Base-by-base conservation (phyloP, 2,797 vertebrate genomes). In the Micromesistius poutassou region DNA sequence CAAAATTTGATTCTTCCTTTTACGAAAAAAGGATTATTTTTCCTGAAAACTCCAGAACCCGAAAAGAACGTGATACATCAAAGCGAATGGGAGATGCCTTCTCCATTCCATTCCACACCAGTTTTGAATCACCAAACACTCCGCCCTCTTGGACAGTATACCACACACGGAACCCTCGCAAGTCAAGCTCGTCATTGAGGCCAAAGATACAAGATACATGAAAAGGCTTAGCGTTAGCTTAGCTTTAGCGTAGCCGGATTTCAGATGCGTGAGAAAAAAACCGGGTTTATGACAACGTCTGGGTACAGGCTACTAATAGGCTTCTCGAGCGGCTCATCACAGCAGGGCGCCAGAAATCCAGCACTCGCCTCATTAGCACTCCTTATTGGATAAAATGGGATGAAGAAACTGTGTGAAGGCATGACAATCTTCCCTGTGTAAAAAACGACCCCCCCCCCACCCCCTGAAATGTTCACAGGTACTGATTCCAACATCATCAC, bases 371-470 rank as follows among this genome's bases (percentile, higher is more conserved):
- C 81, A 0, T 73, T 76, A 89, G 88, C 88, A 82, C 77, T 76
- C 77, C 83, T 83, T 84, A 87, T 83, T 83, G 87, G 83, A 82
- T 88, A 78, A 88, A 28, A 9, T 76, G 55, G 86, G 86, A 82
- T 88, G 4, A 81, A 81, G 74, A 14, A 30, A 31, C 3, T 25
- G 38, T 74, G 73, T 74, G 71, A 50, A 74, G 55, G 81, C 80
- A 78, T 87, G 68, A 79, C 73, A 25, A 72, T 19, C 76, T 68
- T 33, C 0, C 35, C 28, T 3, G 9, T 28, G 7, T 68, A 1
- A 12, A 68, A 68, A 12, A 30, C 19, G 12, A 0, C 1, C 19
- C 46, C 6, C 55, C 22, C 19, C 50, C 55, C n/a, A n/a, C n/a
- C 0, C 55, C 25, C n/a, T 25, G 62, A 25, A 68, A 68, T 68